These are phyloP conservation scores for Halocaridina rubra DNA, from an alignment of 2,888 invertebrate genomes.

Conservation along the genomic window DNA sequence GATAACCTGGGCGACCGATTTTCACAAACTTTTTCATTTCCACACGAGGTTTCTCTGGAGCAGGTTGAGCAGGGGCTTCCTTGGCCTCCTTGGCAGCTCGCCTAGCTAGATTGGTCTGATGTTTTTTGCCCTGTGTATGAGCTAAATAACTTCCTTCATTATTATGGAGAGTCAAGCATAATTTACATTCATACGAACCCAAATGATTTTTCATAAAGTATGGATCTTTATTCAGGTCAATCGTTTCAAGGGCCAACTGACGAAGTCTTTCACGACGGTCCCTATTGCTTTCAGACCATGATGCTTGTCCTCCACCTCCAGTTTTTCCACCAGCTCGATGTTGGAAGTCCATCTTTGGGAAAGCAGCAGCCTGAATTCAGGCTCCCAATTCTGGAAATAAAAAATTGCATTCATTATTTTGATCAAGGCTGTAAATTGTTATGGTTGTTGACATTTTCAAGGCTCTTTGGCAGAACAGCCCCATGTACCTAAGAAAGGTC, in stretches of 20 bases:
- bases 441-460: no score
- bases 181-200: conserved; percentile 98
- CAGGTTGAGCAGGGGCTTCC: conserved; percentile 92
- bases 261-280: conserved; percentile 95
- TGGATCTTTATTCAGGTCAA: conserved; percentile 98
- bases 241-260: conserved; percentile 96
- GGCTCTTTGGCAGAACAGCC: no score
- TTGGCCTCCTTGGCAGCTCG: conserved; percentile 98
- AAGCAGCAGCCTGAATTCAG: no score
- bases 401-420: no score
- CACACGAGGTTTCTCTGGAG: conserved; percentile 94
- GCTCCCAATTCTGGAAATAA: no score
- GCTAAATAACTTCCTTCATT: conserved; percentile 99
- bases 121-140: conserved; percentile 99
- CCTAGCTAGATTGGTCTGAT: conserved; percentile 97
- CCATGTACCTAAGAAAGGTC: no score
- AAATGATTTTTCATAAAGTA: conserved; percentile 99
- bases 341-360: conserved; percentile 91
- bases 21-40: conserved; percentile 99
- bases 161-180: conserved; percentile 97
- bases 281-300: conserved; percentile 97
- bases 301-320: conserved; percentile 98
- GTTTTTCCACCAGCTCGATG: conserved; percentile 99
- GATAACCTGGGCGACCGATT: conserved; percentile 98
- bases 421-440: no score